Evolutionary conservation across 2,888 invertebrate genomes (phyloP).

Genomic region (Mythimna vitellina): DNA sequence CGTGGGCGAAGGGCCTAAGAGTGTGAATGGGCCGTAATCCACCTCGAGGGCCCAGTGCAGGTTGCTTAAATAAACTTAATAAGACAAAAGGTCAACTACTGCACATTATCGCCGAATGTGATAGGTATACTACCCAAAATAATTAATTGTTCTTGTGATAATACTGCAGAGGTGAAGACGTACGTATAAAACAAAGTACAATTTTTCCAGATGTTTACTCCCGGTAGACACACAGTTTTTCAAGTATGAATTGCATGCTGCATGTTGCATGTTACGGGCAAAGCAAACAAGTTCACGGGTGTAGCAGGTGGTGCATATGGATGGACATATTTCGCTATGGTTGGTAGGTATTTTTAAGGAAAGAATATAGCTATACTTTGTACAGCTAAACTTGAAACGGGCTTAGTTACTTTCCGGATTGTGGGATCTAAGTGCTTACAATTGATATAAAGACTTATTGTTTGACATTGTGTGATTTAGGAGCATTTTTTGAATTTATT

Average conservation of each 20-base stretch:
- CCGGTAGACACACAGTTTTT: background rate
- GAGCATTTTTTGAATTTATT: no score
- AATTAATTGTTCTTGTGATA: background rate
- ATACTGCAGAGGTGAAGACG: background rate
- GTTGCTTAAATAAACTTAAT: no score
- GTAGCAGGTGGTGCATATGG: background rate
- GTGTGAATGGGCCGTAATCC: no score
- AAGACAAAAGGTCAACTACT: no score
- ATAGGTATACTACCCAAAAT: background rate
- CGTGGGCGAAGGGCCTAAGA: no score
- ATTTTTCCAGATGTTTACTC: background rate
- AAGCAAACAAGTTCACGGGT: slow-evolving; percentile 23
- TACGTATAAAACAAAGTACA: background rate
- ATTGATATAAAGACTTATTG: no score
- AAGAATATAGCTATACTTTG: no score
- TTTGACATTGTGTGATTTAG: no score
- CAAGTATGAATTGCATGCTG: slow-evolving; percentile 12
- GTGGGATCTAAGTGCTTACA: no score
- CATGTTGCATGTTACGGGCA: slow-evolving; percentile 36
- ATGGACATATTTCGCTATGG: background rate
- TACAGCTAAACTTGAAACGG: background rate
- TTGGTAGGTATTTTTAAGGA: background rate
- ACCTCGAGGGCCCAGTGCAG: no score
- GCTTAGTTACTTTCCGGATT: no score
- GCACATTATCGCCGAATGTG: no score